These are phyloP conservation scores for Drosophila lutescens DNA, from an alignment of 2,888 invertebrate genomes.

Conservation along the genomic window DNA sequence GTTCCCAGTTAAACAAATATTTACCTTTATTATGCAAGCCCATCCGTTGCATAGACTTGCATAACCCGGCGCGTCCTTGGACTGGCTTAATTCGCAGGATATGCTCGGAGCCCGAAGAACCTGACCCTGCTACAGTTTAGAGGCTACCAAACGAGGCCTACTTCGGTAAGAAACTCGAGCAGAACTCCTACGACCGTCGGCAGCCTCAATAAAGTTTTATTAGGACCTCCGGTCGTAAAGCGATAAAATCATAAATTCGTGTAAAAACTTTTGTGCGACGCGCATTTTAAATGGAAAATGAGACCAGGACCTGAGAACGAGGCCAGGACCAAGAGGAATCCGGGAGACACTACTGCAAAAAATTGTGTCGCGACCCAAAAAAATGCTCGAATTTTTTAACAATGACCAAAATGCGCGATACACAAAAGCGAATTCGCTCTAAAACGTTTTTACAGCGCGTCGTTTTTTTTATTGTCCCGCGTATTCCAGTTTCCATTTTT, in stretches of 20 bases:
- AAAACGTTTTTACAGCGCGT: conserved; percentile 70
- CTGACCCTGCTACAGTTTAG: conserved; percentile 65
- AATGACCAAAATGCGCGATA: conserved; percentile 63
- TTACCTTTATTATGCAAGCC: conserved; percentile 73
- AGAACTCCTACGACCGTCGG: conserved; percentile 36
- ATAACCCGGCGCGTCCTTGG: conserved; percentile 61
- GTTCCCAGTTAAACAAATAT: conserved; percentile 63
- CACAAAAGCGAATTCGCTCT: conserved; percentile 66
- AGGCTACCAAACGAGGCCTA: conserved; percentile 75
- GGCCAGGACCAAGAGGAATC: conserved; percentile 23
- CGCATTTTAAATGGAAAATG: conserved; percentile 73
- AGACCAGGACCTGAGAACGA: conserved; percentile 33
- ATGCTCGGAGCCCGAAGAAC: conserved; percentile 1
- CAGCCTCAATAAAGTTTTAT: conserved; percentile 72
- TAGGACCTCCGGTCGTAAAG: conserved; percentile 63
- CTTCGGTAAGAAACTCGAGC: conserved; percentile 68
- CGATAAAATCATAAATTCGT: conserved; percentile 76
- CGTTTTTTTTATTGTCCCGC: conserved; percentile 68
- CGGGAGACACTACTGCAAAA: conserved; percentile 49
- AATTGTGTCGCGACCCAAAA: conserved; percentile 70
- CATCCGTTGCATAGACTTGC: conserved; percentile 74
- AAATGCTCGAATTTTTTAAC: conserved; percentile 76
- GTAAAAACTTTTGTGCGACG: conserved; percentile 58
- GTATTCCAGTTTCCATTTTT: conserved; percentile 63
- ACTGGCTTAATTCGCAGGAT: conserved; percentile 41